Conservation (phyloP, 2,797 vertebrate species). For the Coreius guichenoti region DNA sequence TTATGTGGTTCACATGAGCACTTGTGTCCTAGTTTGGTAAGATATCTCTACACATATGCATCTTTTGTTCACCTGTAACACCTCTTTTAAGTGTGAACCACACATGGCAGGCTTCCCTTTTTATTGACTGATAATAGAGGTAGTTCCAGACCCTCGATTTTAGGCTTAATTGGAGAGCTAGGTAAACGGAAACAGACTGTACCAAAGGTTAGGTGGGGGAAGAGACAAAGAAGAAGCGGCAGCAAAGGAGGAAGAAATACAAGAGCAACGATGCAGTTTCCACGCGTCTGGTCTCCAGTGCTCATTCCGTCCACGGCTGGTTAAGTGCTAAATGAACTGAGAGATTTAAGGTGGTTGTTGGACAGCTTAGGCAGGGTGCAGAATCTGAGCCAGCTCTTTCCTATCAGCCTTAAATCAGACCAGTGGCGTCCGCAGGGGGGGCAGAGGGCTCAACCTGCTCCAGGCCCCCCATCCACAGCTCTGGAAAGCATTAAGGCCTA, state of each 20-base stretch:
- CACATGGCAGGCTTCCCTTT: conserved; percentile 45
- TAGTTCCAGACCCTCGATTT: conserved; percentile 24
- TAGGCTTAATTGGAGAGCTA: conserved; percentile 34
- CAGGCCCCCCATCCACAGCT: conserved; percentile 42
- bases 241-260: conserved; percentile 10
- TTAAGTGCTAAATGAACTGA: conserved; percentile 62
- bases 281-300: conserved; percentile 48
- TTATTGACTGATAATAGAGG: conserved; percentile 43
- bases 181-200: conserved; percentile 45
- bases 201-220: neutral
- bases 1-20: neutral
- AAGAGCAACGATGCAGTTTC: conserved; percentile 15
- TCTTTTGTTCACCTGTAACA: conserved; percentile 24
- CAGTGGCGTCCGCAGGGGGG: conserved; percentile 25
- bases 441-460: conserved; percentile 24
- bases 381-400: conserved; percentile 50
- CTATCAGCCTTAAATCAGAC: conserved; percentile 61
- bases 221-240: conserved; percentile 11
- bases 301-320: conserved; percentile 51
- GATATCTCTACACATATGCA: neutral
- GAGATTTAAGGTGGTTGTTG: conserved; percentile 62
- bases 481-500: conserved; percentile 60
- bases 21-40: neutral
- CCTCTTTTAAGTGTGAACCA: conserved; percentile 37
- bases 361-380: conserved; percentile 47